Base-by-base conservation (phyloP, 1,140 invertebrate species). In the Coenobita brevimanus region DNA sequence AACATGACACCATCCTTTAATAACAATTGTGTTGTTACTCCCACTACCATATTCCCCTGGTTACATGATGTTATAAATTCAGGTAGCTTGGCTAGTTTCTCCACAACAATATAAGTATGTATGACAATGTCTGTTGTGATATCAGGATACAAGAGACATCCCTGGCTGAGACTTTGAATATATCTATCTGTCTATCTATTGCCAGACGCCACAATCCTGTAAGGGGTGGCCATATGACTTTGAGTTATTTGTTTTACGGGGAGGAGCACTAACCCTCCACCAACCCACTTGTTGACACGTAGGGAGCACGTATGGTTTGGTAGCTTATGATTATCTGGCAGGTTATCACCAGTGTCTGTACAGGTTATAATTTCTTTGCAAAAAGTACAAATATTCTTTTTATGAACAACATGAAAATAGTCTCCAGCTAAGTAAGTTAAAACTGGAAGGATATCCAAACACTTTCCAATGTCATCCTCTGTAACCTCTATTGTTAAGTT, bases 391-490 rank as follows among this genome's bases (percentile, higher is more conserved):
- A 36, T 83, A 30, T n/a, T n/a, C n/a, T n/a, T n/a, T n/a, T n/a
- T n/a, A n/a, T n/a, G n/a, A n/a, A n/a, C n/a, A n/a, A n/a, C n/a
- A n/a, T n/a, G n/a, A n/a, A n/a, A n/a, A n/a, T n/a, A n/a, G n/a
- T n/a, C n/a, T n/a, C n/a, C n/a, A n/a, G n/a, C n/a, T n/a, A n/a
- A n/a, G n/a, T n/a, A n/a, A n/a, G n/a, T n/a, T n/a, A n/a, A n/a
- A n/a, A n/a, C n/a, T n/a, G n/a, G n/a, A n/a, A n/a, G n/a, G n/a
- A n/a, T n/a, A n/a, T n/a, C n/a, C n/a, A n/a, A n/a, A n/a, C n/a
- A n/a, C n/a, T n/a, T n/a, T n/a, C 43, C 38, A 71, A 82, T 41
- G 64, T 82, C 85, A 82, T n/a, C 41, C 21, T 3, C 54, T 43
- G 36, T n/a, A 15, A 82, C 38, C 15, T 57, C 27, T 33, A 87